phyloP scores from a whole-genome alignment of 37 sponge, comb jelly and placozoan genomes.

The Geodia barretti region DNA sequence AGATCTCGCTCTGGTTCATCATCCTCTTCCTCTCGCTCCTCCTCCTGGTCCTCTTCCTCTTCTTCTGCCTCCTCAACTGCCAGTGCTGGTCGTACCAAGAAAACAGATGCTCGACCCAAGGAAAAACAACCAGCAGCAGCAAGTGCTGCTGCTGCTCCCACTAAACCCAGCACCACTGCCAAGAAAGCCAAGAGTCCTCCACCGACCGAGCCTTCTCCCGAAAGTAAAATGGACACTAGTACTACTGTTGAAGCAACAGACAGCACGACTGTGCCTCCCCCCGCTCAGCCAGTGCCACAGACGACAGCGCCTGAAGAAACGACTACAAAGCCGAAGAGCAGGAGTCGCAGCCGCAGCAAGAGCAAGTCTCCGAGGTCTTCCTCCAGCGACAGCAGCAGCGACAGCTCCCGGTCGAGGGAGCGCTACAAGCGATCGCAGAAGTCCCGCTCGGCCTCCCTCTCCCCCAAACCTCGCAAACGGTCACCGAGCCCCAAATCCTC shows the following conservation, averaged over 20 bases:
- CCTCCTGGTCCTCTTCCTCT: slow-evolving; percentile 44
- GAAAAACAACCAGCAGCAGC: not conserved
- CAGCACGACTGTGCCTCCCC: not conserved
- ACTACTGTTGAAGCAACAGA: not conserved
- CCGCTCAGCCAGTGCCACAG: not conserved
- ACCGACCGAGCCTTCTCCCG: not conserved
- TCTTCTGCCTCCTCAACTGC: slow-evolving; percentile 23
- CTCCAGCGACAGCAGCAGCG: slow-evolving; percentile 13
- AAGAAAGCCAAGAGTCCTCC: slow-evolving; percentile 25
- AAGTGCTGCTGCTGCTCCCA: not conserved
- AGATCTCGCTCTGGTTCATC: slow-evolving; percentile 32
- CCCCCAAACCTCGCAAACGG: slow-evolving; percentile 35
- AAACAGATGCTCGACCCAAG: slow-evolving; percentile 14
- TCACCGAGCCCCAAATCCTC: slow-evolving; percentile 53
- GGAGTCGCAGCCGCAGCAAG: slow-evolving; percentile 1
- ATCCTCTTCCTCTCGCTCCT: slow-evolving; percentile 28
- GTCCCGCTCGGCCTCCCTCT: slow-evolving; percentile 28
- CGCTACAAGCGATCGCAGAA: slow-evolving; percentile 6
- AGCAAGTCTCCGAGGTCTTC: slow-evolving; percentile 7
- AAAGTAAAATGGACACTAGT: not conserved
- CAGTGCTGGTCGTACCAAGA: slow-evolving; percentile 39
- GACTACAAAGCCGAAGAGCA: not conserved
- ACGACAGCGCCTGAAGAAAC: not conserved
- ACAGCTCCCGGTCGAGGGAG: slow-evolving; percentile 38
- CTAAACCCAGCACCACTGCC: not conserved